These are phyloP conservation scores for Arion vulgaris DNA, from an alignment of 1,140 invertebrate genomes.

Conservation along the genomic window DNA sequence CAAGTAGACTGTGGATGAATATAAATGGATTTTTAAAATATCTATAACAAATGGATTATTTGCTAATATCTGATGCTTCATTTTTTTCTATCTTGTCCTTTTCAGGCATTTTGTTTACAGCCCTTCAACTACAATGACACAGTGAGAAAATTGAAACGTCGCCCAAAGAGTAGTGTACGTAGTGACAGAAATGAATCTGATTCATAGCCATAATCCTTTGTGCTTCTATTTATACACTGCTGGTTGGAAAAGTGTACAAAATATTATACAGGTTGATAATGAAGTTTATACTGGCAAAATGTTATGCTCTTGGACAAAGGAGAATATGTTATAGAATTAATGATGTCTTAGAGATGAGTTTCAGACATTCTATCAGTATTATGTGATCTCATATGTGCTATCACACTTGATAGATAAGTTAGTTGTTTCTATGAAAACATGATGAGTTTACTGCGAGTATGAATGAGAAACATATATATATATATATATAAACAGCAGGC, in stretches of 20 bases:
- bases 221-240: neutral
- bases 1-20: no score
- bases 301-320: neutral
- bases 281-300: neutral
- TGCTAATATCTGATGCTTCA: neutral
- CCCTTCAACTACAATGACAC: constrained; percentile 53
- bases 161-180: constrained; percentile 20
- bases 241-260: no score
- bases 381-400: neutral
- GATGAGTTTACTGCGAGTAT: no score
- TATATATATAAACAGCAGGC: no score
- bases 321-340: neutral
- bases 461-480: no score
- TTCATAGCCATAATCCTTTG: neutral
- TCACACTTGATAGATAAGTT: neutral
- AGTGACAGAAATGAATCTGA: constrained; percentile 29
- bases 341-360: neutral
- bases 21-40: no score
- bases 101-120: constrained; percentile 52
- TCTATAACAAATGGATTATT: neutral
- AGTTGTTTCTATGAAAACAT: neutral
- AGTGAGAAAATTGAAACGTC: constrained; percentile 39
- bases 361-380: neutral
- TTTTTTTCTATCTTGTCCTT: neutral
- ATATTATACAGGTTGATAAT: neutral